Evolutionary conservation across 2,888 invertebrate genomes (phyloP).

Genomic region (Polymixis lichenea): DNA sequence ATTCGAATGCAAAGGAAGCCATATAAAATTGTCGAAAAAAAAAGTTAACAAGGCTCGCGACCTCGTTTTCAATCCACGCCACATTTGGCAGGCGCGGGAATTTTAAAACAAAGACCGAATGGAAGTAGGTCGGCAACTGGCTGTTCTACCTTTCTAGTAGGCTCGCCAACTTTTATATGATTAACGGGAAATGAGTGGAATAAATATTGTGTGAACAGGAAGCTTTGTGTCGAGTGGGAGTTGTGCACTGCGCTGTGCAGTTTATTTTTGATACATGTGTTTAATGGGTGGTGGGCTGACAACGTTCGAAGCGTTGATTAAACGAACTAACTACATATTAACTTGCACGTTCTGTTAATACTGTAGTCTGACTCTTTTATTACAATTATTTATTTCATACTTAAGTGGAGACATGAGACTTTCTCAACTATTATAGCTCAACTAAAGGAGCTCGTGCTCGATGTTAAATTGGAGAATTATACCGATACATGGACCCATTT

Average conservation of each 20-base stretch:
- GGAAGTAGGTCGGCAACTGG: slow-evolving; percentile 64
- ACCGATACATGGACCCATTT: slow-evolving; percentile 29
- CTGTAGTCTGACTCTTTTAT: neutral
- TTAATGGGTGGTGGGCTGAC: neutral
- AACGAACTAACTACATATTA: slow-evolving; percentile 5
- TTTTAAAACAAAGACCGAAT: slow-evolving; percentile 80
- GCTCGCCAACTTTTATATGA: slow-evolving; percentile 59
- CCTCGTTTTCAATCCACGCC: slow-evolving; percentile 73
- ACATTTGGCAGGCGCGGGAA: slow-evolving; percentile 80
- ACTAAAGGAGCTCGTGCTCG: slow-evolving; percentile 3
- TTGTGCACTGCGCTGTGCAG: slow-evolving; percentile 1
- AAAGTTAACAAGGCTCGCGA: slow-evolving; percentile 70
- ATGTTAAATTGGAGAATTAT: slow-evolving; percentile 22
- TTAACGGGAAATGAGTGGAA: slow-evolving; percentile 56
- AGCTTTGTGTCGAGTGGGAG: slow-evolving; percentile 22
- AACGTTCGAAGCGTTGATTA: neutral
- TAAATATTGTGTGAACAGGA: slow-evolving; percentile 55
- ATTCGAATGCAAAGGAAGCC: slow-evolving; percentile 66
- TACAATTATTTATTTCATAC: neutral
- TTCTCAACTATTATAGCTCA: slow-evolving; percentile 24
- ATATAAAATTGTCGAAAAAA: slow-evolving; percentile 65
- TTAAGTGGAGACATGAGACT: neutral
- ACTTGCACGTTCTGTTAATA: neutral
- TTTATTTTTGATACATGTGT: slow-evolving; percentile 20
- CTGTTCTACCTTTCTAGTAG: slow-evolving; percentile 57